Conservation (phyloP, 2,113 vertebrate species). For the Crotalus tigris region DNA sequence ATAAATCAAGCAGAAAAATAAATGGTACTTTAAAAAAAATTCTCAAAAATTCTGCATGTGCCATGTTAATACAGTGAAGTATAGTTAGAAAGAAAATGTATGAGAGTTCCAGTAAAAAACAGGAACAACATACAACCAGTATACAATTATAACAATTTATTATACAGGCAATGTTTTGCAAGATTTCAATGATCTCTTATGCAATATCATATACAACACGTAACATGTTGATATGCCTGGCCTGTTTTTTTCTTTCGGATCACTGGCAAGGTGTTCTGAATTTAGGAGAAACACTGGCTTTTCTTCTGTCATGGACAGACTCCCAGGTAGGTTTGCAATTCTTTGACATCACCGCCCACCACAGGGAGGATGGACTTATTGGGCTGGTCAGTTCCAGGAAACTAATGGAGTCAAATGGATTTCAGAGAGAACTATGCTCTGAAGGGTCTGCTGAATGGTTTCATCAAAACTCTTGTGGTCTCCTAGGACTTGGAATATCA, state of each 20-base stretch:
- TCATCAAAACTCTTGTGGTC: background rate
- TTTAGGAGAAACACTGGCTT: background rate
- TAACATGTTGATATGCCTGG: background rate
- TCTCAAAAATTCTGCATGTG: background rate
- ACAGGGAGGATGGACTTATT: background rate
- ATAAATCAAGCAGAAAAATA: constrained; percentile 32
- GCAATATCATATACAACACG: background rate
- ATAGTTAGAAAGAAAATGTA: background rate
- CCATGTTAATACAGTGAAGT: background rate
- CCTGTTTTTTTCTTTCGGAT: background rate
- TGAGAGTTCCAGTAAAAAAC: background rate
- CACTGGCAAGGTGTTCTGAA: background rate
- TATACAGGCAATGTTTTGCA: background rate
- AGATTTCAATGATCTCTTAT: background rate
- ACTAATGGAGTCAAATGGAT: background rate
- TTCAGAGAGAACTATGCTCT: background rate
- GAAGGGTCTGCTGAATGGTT: background rate
- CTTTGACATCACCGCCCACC: background rate
- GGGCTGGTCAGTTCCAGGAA: background rate
- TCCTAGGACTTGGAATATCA: background rate
- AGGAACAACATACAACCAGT: background rate
- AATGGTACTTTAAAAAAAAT: background rate
- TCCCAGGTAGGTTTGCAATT: background rate
- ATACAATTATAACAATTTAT: background rate
- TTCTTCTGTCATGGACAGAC: background rate